Evolutionary conservation across 2,888 invertebrate species (phyloP), one percentile per base, ranked within the genome.

Genomic region (Thelaira solivaga): DNA sequence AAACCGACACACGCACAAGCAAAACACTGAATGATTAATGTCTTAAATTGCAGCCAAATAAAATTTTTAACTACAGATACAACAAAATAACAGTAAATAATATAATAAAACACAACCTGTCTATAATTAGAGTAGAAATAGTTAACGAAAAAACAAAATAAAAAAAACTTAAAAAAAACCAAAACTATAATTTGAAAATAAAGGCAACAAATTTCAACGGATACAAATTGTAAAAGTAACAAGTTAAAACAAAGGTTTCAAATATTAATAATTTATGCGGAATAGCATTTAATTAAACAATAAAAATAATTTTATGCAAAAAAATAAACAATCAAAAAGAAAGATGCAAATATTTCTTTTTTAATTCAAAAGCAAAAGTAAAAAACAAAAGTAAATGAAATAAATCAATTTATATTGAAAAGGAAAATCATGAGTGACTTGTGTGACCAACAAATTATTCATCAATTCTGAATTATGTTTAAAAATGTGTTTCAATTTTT

Each of bases 401-500:
- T 49, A 6, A 31, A 24, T 24, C 8, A 7, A 49, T 34, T 2
- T 8, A 2, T 11, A 24, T n/a, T 51, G 2, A 10, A 68, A 68
- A 22, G 4, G 11, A 41, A 51, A 41, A 49, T 22, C 22, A 69
- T 61, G 59, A 41, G 31, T 13, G 8, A 47, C 29, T 47, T 39
- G 47, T 39, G 47, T 24, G 43, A 62, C 62, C 13, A 51, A 41
- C 43, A 49, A 59, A 41, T 20, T 29, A 20, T 16, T 22, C 22
- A 39, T 16, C 24, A 51, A 51, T 24, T 53, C 22, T 76, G 79
- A 80, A 82, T 77, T 64, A 82, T 82, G 82, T 77, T 67, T 57
- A 80, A 82, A 82, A 57, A 82, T 82, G 82, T 59, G 72, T 80
- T 75, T 78, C 79, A 76, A 51, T 57, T 69, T 75, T 68, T 71